Evolutionary conservation across 2,797 vertebrate genomes (phyloP).

Genomic region (Sebastiscus tertius): DNA sequence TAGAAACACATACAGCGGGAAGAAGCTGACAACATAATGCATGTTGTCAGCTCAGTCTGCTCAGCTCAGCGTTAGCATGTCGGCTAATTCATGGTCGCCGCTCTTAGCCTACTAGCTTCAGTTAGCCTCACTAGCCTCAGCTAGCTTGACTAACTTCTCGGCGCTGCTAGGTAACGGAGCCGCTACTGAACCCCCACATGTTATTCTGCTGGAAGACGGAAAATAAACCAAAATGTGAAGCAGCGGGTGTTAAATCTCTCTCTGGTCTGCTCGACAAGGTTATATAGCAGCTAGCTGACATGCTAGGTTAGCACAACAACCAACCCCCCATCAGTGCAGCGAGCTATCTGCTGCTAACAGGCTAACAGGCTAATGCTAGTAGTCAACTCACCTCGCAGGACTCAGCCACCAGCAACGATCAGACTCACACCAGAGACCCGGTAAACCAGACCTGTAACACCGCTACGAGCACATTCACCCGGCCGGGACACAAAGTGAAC

Average conservation of each 20-base stretch:
- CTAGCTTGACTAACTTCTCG: conserved; percentile 56
- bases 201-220: neutral
- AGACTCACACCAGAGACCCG: conserved; percentile 30
- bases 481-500: conserved; percentile 14
- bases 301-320: conserved; percentile 78
- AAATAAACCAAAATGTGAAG: neutral
- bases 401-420: conserved; percentile 70
- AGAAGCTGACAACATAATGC: conserved; percentile 1
- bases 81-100: conserved; percentile 70
- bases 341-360: conserved; percentile 57
- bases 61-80: conserved; percentile 52
- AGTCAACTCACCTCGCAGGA: conserved; percentile 80
- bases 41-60: conserved; percentile 37
- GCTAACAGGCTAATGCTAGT: conserved; percentile 60
- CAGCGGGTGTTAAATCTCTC: neutral
- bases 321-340: conserved; percentile 56
- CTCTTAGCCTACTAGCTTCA: conserved; percentile 53
- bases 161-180: conserved; percentile 14
- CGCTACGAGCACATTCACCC: conserved; percentile 27
- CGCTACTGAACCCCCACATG: neutral
- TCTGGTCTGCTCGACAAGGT: conserved; percentile 61
- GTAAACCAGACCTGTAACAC: neutral
- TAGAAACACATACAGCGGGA: neutral
- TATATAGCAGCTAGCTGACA: conserved; percentile 52
- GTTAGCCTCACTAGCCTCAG: too few species aligned